phyloP scores from a whole-genome alignment of 92 coral and sea anemone species.

The Ricordea florida region DNA sequence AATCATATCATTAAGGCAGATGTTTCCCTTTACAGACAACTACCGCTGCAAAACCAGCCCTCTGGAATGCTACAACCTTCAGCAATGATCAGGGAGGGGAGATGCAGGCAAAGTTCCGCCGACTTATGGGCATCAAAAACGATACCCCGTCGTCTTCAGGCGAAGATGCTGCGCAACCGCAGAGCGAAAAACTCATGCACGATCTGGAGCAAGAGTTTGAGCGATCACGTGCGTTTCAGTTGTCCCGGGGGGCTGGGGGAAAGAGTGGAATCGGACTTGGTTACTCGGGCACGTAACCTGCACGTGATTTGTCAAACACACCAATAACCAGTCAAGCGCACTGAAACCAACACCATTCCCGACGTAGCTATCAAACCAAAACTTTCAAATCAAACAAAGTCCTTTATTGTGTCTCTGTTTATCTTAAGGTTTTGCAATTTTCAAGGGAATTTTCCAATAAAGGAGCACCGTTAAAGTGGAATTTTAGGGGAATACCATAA shows the following conservation, averaged over 20 bases:
- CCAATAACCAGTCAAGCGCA: too few species aligned
- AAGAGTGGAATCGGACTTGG: constrained; percentile 99
- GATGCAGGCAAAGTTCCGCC: constrained; percentile 96
- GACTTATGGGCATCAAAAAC: constrained; percentile 94
- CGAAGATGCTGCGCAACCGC: constrained; percentile 40
- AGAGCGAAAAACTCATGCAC: constrained; percentile 65
- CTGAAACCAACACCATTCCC: too few species aligned
- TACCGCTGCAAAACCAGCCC: neutral
- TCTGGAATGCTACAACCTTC: constrained; percentile 88
- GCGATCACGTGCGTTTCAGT: constrained; percentile 95
- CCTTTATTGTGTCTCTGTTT: too few species aligned
- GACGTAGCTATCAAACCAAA: too few species aligned
- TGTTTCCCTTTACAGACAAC: neutral
- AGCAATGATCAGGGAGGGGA: constrained; percentile 94
- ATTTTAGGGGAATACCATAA: too few species aligned
- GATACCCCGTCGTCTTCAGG: neutral
- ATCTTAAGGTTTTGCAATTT: too few species aligned
- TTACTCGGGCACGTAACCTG: constrained; percentile 72
- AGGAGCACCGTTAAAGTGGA: too few species aligned
- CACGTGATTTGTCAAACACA: too few species aligned
- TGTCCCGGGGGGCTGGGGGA: constrained; percentile 99
- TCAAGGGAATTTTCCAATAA: too few species aligned
- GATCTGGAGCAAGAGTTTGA: constrained; percentile 94
- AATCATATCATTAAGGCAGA: neutral
- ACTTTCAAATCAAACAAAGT: too few species aligned